Evolutionary conservation across 2,113 vertebrate genomes (phyloP).

Genomic region (Aegithalos caudatus): DNA sequence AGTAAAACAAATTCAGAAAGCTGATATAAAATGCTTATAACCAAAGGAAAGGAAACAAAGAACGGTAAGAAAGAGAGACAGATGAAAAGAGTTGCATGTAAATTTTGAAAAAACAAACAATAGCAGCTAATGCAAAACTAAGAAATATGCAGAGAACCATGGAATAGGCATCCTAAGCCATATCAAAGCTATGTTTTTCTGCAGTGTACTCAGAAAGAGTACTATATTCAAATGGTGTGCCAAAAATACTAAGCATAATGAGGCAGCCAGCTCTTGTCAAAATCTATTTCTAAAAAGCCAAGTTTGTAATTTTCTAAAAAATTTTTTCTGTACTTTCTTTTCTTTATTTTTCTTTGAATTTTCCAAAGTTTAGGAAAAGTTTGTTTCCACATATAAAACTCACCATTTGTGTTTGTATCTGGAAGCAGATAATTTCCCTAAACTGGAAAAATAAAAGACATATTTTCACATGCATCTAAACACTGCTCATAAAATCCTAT

Average conservation of each 20-base stretch:
- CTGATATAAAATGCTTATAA: constrained; percentile 53
- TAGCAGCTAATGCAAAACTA: background rate
- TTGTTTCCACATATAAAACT: background rate
- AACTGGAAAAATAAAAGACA: background rate
- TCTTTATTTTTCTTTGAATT: background rate
- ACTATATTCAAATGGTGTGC: background rate
- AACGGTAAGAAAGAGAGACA: constrained; percentile 4
- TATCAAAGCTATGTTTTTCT: background rate
- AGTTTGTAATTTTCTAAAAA: background rate
- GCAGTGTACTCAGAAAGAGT: background rate
- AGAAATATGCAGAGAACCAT: background rate
- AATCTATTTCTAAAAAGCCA: background rate
- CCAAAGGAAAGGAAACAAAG: constrained; percentile 11
- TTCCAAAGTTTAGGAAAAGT: background rate
- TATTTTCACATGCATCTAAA: background rate
- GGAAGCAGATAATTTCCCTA: background rate
- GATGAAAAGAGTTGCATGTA: background rate
- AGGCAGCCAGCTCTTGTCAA: background rate
- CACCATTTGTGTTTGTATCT: background rate
- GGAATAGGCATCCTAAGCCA: background rate
- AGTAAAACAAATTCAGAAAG: constrained; percentile 41
- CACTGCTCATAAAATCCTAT: background rate
- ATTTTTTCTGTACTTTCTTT: background rate
- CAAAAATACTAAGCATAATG: background rate
- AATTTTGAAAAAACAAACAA: background rate